Base-by-base conservation (phyloP, 1,140 invertebrate species). In the Contarinia nasturtii region DNA sequence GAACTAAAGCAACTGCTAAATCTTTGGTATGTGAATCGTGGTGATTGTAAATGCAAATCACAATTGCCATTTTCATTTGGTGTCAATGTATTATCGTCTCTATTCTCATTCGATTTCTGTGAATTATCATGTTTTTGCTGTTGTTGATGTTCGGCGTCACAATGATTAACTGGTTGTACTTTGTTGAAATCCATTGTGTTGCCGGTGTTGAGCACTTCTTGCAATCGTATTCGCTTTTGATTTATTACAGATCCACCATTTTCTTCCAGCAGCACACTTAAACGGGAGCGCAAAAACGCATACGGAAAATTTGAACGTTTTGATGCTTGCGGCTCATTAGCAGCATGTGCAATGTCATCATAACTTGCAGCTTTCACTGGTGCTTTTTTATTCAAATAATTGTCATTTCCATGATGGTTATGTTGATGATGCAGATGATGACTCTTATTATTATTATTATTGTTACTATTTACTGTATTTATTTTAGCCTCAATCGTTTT, bases 221-320 rank as follows among this genome's bases (percentile, higher is more conserved):
- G 21, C 2, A 11, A 7, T 40, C 5, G 18, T 33, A 44, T 12
- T n/a, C 27, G 43, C 48, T 70, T 66, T 50, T 70, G 70, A 48
- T 71, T 72, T 18, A 67, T 53, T 33, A 72, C 66, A 49, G 69
- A 72, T 33, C 72, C 64, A 33, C 70, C 64, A 44, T 72, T 74
- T 59, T 84, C 80, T 64, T 83, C 80, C 0, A 80, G 80, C 42
- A 83, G 61, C 20, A 82, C 79, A 0, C 79, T 80, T 14, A 84
- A 55, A 48, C 79, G 79, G 0, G 81, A 84, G 48, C 81, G 67
- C 11, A 86, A 61, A 59, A 84, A 84, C 1, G 81, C 80, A 54
- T 86, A 84, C 0, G 82, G 81, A 55, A 86, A 86, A 51, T 73
- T 78, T 1, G 73, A 70, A 49, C 57, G 53, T 12, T 59, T 56